Base-by-base conservation (phyloP, 2,888 invertebrate species). In the Germaria angustata region DNA sequence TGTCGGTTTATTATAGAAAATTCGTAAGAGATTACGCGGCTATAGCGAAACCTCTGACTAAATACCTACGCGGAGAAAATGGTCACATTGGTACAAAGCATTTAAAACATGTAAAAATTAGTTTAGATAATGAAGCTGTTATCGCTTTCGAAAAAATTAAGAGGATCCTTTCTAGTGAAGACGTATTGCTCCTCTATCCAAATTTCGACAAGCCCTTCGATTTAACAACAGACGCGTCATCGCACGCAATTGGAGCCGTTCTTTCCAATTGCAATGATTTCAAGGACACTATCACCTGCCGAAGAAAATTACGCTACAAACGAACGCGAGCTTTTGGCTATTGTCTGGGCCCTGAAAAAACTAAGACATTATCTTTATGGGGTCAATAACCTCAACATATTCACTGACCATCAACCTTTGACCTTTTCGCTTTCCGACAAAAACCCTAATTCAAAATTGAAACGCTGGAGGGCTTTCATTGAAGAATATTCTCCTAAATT, bases 1-100 rank as follows among this genome's bases (percentile, higher is more conserved):
- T 59, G 15, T 22, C 68, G 11, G 39, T 36, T 28, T 28, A 28
- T 28, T 28, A 28, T 28, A 28, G 28, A 28, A 3, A 6, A 5
- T 28, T 28, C 6, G 57, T 86, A 32, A 84, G 66, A 41, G 75
- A 85, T 51, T 86, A 82, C 57, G 80, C 79, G 2, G 61, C 49
- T 6, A 85, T 84, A 72, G 84, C 86, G 28, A 85, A 72, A 53
- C 84, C 85, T 2, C 28, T 85, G 7, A 84, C 80, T 7, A 83
- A 83, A 82, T 84, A 28, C 65, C 84, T 17, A 84, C 80, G 20
- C 9, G 80, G 82, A 0, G 84, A 84, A 59, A 85, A 86, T 44
- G 84, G n/a, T n/a, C n/a, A n/a, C 81, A 24, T 84, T 2, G 76
- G 76, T 17, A 75, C 84, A 13, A 28, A 65, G 13, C 65, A 77